Evolutionary conservation across 2,113 vertebrate genomes (phyloP).

Genomic region (Ovis aries): DNA sequence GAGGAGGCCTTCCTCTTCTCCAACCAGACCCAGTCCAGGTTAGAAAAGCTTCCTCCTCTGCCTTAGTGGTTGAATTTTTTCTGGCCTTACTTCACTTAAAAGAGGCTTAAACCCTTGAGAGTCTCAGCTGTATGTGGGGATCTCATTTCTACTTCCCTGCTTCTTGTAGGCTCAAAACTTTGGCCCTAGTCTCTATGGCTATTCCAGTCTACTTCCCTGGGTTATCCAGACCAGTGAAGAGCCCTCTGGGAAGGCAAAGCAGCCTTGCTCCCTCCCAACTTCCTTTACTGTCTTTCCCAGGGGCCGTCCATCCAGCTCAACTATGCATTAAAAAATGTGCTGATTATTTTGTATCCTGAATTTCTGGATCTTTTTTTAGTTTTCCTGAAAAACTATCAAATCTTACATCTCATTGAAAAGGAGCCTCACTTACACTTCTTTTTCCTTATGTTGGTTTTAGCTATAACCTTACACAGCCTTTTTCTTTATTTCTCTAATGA

Average conservation of each 20-base stretch:
- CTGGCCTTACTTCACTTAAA: background rate
- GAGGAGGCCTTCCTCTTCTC: background rate
- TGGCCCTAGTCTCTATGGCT: background rate
- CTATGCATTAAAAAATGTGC: background rate
- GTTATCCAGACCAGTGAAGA: background rate
- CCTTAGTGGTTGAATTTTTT: background rate
- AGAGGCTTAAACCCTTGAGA: background rate
- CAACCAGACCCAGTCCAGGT: background rate
- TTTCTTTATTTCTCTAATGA: background rate
- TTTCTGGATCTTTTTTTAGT: background rate
- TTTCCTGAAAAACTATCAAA: background rate
- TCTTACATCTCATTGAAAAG: background rate
- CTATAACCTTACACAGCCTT: background rate
- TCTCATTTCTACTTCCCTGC: background rate
- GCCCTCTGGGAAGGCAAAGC: background rate
- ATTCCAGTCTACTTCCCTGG: background rate
- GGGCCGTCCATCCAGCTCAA: background rate
- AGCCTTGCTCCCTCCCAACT: background rate
- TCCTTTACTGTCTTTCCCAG: background rate
- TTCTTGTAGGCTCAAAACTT: background rate
- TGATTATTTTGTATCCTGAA: background rate
- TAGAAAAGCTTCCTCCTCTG: background rate
- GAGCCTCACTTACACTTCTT: background rate
- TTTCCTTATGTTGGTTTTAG: background rate
- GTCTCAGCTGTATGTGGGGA: background rate